Percentiles rank a stretch among this genome's conserved stretches.
These are phyloP conservation scores for Apolygus lucorum DNA, from an alignment of 1,140 invertebrate genomes.

Conservation along the genomic window DNA sequence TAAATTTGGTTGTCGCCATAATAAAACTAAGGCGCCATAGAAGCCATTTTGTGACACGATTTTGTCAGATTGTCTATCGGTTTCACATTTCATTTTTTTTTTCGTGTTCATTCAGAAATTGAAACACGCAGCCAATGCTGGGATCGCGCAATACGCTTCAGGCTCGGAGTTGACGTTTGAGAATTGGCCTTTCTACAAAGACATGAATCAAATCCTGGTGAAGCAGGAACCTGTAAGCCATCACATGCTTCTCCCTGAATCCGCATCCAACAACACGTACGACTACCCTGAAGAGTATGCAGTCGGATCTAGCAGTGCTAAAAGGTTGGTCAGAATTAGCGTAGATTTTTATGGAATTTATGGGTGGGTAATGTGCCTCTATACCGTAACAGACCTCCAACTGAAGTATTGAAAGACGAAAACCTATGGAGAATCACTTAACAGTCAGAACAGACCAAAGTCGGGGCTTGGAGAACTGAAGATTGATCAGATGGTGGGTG, in stretches of 20 bases:
- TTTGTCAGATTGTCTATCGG: neutral
- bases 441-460: no score
- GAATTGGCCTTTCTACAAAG: neutral
- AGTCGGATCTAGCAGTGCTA: neutral
- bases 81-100: neutral
- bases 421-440: no score
- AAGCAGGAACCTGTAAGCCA: neutral
- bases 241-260: neutral
- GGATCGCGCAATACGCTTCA: neutral
- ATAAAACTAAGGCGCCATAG: no score
- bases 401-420: no score
- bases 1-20: no score
- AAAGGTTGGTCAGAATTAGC: neutral
- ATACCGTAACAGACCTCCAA: no score
- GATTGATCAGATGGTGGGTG: no score
- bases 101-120: conserved; percentile 3
- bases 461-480: no score
- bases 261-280: neutral
- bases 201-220: neutral
- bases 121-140: neutral
- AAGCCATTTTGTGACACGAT: no score
- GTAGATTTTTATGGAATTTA: no score
- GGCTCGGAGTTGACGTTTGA: neutral
- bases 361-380: no score
- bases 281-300: no score